phyloP scores from a whole-genome alignment of 2,797 vertebrate species.

The Enteromius viviparus region DNA sequence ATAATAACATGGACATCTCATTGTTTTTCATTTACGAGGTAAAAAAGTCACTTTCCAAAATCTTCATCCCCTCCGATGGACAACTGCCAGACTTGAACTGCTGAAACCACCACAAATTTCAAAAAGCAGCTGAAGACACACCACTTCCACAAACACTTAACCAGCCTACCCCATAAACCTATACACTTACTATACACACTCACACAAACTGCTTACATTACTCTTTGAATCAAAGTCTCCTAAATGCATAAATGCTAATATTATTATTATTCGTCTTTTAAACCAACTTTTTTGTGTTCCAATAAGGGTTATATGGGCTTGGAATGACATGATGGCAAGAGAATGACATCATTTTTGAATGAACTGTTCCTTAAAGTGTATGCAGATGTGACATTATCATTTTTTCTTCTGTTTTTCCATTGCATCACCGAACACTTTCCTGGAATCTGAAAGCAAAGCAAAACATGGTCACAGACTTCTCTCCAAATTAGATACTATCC shows the following conservation, averaged over 20 bases:
- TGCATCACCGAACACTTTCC: slow-evolving; percentile 41
- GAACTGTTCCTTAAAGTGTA: slow-evolving; percentile 24
- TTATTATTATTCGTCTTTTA: background rate
- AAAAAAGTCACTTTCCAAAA: background rate
- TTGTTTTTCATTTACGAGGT: background rate
- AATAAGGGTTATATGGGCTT: background rate
- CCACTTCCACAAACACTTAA: background rate
- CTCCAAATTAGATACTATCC: slow-evolving; percentile 22
- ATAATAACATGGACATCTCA: background rate
- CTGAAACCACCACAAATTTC: background rate
- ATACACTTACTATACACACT: background rate
- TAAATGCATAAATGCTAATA: background rate
- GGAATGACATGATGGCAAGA: background rate
- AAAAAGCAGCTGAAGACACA: background rate
- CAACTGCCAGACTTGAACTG: background rate
- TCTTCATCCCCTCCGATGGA: background rate
- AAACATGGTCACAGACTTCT: slow-evolving; percentile 31
- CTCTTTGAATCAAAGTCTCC: background rate
- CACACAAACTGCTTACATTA: background rate
- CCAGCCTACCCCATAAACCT: background rate
- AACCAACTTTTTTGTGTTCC: background rate
- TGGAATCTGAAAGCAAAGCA: slow-evolving; percentile 37
- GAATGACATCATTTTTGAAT: slow-evolving; percentile 28
- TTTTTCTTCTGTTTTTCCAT: slow-evolving; percentile 35
- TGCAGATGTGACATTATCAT: slow-evolving; percentile 37